phyloP scores from a whole-genome alignment of 2,797 vertebrate species.

The Meda fulgida region DNA sequence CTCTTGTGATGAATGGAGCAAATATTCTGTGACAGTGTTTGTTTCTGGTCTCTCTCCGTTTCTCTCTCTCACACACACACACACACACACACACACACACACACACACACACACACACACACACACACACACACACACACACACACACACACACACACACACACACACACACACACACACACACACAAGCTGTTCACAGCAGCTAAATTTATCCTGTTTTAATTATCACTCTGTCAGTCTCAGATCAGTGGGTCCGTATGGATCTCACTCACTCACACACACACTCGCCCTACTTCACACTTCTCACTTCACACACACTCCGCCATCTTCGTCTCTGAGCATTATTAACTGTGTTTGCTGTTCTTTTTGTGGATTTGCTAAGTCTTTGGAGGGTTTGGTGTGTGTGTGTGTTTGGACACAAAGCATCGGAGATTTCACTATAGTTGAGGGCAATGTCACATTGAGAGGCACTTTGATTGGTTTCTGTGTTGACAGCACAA shows the following conservation, averaged over 20 bases:
- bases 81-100: neutral
- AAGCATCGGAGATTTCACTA: neutral
- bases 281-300: neutral
- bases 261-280: slow-evolving; percentile 1
- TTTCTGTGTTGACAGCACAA: neutral
- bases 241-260: slow-evolving; percentile 26
- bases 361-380: neutral
- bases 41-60: neutral
- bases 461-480: neutral
- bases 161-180: neutral
- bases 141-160: neutral
- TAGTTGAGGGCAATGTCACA: neutral
- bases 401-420: neutral
- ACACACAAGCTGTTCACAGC: slow-evolving; percentile 60
- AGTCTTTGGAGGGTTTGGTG: neutral
- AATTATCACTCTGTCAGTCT: slow-evolving; percentile 62
- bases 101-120: slow-evolving; percentile 34
- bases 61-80: neutral
- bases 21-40: neutral
- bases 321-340: neutral
- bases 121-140: too few relatives aligned
- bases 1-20: neutral
- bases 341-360: slow-evolving; percentile 10
- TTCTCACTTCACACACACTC: neutral
- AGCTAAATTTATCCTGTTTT: slow-evolving; percentile 65